phyloP scores from a whole-genome alignment of 2,113 vertebrate species.

The Platichthys stellatus region DNA sequence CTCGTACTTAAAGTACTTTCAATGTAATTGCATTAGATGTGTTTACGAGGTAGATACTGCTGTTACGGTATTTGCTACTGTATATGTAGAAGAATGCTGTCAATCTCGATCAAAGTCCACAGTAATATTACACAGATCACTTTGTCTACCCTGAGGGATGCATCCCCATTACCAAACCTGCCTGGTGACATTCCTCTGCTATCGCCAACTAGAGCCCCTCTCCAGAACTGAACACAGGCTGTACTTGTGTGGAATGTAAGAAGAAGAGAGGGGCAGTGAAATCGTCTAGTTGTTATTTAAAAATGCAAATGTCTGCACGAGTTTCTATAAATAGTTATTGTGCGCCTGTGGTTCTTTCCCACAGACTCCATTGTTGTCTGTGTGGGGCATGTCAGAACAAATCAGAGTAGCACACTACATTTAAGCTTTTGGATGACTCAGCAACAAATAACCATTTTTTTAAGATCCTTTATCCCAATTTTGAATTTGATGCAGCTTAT shows the following conservation, averaged over 20 bases:
- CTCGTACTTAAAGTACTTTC: neutral
- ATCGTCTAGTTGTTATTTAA: too few species aligned
- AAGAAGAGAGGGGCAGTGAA: neutral
- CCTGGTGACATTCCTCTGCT: slow-evolving; percentile 42
- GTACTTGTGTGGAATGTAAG: too few species aligned
- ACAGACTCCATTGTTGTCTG: neutral
- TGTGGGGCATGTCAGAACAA: neutral
- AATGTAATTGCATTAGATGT: neutral
- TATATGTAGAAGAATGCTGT: neutral
- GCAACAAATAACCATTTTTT: neutral
- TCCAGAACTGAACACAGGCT: neutral
- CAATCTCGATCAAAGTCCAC: too few species aligned
- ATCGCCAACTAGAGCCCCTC: neutral
- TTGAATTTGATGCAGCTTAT: too few species aligned
- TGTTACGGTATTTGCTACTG: neutral
- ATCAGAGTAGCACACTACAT: too few species aligned
- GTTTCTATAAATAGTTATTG: too few species aligned
- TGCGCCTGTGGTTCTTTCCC: too few species aligned
- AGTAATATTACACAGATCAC: neutral
- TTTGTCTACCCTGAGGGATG: neutral
- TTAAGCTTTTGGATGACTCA: too few species aligned
- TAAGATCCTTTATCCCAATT: too few species aligned
- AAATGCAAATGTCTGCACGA: too few species aligned
- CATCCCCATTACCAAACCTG: slow-evolving; percentile 26
- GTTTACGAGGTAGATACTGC: neutral